Percentiles rank a stretch among this genome's conserved stretches.
Evolutionary conservation across 2,113 vertebrate species (phyloP).

Genomic region (Aspidoscelis tigris): DNA sequence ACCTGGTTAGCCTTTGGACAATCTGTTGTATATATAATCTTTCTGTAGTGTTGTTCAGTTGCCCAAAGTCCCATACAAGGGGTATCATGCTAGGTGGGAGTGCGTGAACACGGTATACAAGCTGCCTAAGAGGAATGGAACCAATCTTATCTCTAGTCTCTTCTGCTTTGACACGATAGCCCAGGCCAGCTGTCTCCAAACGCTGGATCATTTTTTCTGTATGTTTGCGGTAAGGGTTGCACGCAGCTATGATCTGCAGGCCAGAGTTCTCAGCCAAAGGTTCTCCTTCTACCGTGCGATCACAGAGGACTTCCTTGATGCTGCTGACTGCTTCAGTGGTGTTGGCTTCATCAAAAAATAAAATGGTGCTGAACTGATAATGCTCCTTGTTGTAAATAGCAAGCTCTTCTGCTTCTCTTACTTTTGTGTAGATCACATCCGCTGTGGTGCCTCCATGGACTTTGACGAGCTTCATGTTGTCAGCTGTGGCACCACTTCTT

Average conservation of each 20-base stretch:
- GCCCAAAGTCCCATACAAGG: slow-evolving; percentile 96
- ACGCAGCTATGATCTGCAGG: slow-evolving; percentile 90
- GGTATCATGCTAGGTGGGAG: slow-evolving; percentile 94
- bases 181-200: slow-evolving; percentile 90
- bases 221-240: slow-evolving; percentile 96
- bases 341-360: slow-evolving; percentile 97
- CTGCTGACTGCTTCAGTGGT: slow-evolving; percentile 92
- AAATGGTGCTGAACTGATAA: slow-evolving; percentile 84
- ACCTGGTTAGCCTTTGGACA: slow-evolving; percentile 81
- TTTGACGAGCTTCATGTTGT: slow-evolving; percentile 93
- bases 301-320: slow-evolving; percentile 95
- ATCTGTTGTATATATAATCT: slow-evolving; percentile 91
- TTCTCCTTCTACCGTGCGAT: slow-evolving; percentile 83
- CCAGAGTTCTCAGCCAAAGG: slow-evolving; percentile 74
- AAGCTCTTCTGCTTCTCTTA: slow-evolving; percentile 82
- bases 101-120: slow-evolving; percentile 94
- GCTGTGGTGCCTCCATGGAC: slow-evolving; percentile 94
- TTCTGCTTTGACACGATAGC: slow-evolving; percentile 88
- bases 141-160: slow-evolving; percentile 89
- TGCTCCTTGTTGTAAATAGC: slow-evolving; percentile 77
- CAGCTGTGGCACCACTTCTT: slow-evolving; percentile 65
- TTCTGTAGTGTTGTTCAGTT: slow-evolving; percentile 84
- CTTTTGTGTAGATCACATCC: slow-evolving; percentile 82
- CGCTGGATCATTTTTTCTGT: slow-evolving; percentile 86
- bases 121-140: slow-evolving; percentile 90